These are phyloP conservation scores for Pyrgus malvae DNA, from an alignment of 2,888 invertebrate genomes.

Conservation along the genomic window DNA sequence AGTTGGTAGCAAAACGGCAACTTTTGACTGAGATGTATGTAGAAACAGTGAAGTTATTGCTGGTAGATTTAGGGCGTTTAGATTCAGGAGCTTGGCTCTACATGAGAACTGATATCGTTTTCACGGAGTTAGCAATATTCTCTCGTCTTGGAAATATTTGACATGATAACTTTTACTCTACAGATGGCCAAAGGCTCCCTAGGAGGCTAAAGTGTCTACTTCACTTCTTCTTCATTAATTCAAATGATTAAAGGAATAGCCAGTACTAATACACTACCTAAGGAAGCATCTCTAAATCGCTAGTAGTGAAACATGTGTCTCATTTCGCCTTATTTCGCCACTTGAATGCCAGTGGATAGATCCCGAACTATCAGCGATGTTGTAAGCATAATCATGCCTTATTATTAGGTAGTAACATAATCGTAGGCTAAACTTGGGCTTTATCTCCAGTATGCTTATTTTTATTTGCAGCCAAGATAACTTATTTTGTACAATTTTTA, in stretches of 20 bases:
- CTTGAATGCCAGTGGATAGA: slow-evolving; percentile 40
- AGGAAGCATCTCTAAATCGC: background rate
- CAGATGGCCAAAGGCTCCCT: too few species aligned
- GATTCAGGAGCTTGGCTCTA: too few species aligned
- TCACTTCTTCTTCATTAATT: too few species aligned
- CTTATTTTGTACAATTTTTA: background rate
- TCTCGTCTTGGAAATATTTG: too few species aligned
- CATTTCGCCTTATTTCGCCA: slow-evolving; percentile 41
- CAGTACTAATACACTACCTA: background rate
- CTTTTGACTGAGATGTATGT: too few species aligned
- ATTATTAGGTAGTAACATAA: slow-evolving; percentile 38
- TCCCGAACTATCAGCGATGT: slow-evolving; percentile 50
- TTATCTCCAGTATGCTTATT: slow-evolving; percentile 9
- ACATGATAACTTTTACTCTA: too few species aligned
- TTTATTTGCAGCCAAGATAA: background rate
- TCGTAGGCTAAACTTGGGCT: slow-evolving; percentile 14
- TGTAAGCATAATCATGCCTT: slow-evolving; percentile 62
- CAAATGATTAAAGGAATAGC: background rate
- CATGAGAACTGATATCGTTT: too few species aligned
- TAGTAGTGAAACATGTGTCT: background rate
- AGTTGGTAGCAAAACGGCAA: too few species aligned
- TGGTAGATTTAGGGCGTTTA: too few species aligned
- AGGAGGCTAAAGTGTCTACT: too few species aligned
- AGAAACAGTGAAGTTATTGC: too few species aligned
- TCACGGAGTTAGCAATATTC: too few species aligned